Percentiles rank a stretch among this genome's conserved stretches.
Conservation (phyloP, 2,113 vertebrate species). For the Suncus etruscus region DNA sequence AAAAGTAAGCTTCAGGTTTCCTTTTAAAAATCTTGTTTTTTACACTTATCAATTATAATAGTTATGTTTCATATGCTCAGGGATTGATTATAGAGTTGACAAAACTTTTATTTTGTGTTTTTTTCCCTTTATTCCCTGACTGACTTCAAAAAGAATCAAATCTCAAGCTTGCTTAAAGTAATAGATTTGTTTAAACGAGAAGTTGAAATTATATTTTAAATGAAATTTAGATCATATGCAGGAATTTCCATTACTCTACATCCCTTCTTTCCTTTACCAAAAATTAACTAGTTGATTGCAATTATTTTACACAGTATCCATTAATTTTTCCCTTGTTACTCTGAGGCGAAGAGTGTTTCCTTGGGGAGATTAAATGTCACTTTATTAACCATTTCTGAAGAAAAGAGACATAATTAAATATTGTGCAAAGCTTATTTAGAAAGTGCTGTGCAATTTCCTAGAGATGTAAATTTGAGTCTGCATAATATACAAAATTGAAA, state of each 20-base stretch:
- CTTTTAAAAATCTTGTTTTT: constrained; percentile 45
- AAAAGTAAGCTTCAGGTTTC: constrained; percentile 66
- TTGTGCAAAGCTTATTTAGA: not conserved
- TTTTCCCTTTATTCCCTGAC: constrained; percentile 45
- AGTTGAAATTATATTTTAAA: constrained; percentile 72
- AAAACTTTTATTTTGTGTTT: constrained; percentile 11
- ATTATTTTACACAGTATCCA: constrained; percentile 45
- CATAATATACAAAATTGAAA: constrained; percentile 13
- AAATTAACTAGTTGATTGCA: constrained; percentile 66
- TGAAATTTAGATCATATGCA: constrained; percentile 50
- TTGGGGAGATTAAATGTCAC: not conserved
- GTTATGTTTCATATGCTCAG: constrained; percentile 68
- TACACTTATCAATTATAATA: constrained; percentile 45
- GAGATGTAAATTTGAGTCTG: constrained; percentile 1
- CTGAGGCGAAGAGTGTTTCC: not conserved
- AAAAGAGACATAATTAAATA: constrained; percentile 50
- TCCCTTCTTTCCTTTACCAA: constrained; percentile 31
- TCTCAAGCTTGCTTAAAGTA: constrained; percentile 54
- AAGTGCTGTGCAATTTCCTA: not conserved
- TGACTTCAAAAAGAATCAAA: constrained; percentile 16
- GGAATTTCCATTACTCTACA: constrained; percentile 24
- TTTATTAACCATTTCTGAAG: constrained; percentile 51
- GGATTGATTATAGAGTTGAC: constrained; percentile 37
- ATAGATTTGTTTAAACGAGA: constrained; percentile 67
- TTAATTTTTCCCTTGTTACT: not conserved